Percentiles rank a stretch among this genome's conserved stretches.
Conservation (phyloP, 2,113 vertebrate species). For the Promerops cafer region DNA sequence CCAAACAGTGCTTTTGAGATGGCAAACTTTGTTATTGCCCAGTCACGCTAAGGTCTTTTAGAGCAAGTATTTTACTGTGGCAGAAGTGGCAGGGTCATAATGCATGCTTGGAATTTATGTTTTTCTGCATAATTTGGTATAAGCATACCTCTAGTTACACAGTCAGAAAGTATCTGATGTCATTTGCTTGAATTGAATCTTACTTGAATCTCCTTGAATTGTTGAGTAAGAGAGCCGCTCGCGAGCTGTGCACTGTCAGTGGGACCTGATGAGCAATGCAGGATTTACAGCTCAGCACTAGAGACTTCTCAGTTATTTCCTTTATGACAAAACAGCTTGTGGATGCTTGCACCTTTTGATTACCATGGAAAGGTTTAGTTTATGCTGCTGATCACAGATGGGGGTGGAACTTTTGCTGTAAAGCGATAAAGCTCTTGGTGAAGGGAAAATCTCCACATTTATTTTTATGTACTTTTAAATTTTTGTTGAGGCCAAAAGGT, state of each 20-base stretch:
- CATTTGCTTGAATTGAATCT: neutral
- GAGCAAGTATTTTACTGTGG: neutral
- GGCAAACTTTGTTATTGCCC: neutral
- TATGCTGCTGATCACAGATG: neutral
- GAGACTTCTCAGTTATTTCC: neutral
- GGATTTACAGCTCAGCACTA: neutral
- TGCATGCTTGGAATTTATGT: neutral
- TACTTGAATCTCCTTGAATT: neutral
- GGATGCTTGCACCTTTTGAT: neutral
- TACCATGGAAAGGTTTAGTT: neutral
- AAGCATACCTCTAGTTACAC: neutral
- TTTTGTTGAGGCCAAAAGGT: neutral
- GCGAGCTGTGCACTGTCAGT: neutral
- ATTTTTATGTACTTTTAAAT: neutral
- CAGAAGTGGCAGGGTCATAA: neutral
- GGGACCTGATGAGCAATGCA: neutral
- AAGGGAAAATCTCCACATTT: neutral
- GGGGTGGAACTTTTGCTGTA: neutral
- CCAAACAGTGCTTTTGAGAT: neutral
- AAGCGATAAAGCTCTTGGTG: neutral
- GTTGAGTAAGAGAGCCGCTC: neutral
- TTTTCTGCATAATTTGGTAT: neutral
- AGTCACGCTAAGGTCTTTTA: neutral
- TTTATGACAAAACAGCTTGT: neutral
- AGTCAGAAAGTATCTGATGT: neutral